These are phyloP conservation scores for Mesembrinibis cayennensis DNA, from an alignment of 2,113 vertebrate genomes.

Conservation along the genomic window DNA sequence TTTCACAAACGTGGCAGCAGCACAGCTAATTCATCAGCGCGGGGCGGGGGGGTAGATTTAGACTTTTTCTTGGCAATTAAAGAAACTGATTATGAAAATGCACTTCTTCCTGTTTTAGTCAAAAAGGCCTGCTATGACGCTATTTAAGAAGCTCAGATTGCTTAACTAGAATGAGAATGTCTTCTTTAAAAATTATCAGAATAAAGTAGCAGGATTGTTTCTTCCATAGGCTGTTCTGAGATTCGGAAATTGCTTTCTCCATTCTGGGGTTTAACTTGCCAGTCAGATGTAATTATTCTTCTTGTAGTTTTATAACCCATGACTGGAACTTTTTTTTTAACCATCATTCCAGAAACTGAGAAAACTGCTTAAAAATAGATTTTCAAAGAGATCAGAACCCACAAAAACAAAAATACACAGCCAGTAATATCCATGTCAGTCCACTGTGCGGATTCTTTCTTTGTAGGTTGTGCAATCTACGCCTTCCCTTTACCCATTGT, in stretches of 20 bases:
- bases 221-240: background rate
- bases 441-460: background rate
- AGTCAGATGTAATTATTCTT: background rate
- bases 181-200: background rate
- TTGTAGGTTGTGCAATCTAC: background rate
- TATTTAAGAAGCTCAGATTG: background rate
- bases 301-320: background rate
- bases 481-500: background rate
- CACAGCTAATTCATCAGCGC: background rate
- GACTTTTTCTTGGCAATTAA: background rate
- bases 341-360: background rate
- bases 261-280: background rate
- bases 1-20: background rate
- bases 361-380: background rate
- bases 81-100: background rate
- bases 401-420: background rate
- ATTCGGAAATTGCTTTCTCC: background rate
- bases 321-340: background rate
- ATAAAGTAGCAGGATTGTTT: background rate
- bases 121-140: background rate
- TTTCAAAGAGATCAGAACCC: background rate
- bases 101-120: background rate
- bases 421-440: background rate
- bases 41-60: background rate
- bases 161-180: background rate